Percentiles rank a stretch among this genome's conserved stretches.
These are phyloP conservation scores for Momotus momota DNA, from an alignment of 2,797 vertebrate genomes.

Conservation along the genomic window DNA sequence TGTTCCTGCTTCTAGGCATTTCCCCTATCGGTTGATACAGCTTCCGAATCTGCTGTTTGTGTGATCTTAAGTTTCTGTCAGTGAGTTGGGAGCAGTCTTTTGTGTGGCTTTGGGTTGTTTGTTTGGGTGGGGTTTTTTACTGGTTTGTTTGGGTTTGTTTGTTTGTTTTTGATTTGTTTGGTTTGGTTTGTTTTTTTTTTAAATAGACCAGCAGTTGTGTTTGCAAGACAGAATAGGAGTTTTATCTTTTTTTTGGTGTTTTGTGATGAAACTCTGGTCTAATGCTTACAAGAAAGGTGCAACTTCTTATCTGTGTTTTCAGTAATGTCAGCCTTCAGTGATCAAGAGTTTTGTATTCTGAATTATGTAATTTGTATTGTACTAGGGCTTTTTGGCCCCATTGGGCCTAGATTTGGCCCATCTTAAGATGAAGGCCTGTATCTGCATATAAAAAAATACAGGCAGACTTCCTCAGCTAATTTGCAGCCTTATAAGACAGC, in stretches of 20 bases:
- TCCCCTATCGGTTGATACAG: neutral
- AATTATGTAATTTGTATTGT: neutral
- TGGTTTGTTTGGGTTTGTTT: neutral
- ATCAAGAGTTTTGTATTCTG: neutral
- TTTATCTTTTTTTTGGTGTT: neutral
- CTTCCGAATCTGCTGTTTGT: neutral
- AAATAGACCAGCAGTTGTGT: neutral
- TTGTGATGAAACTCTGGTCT: neutral
- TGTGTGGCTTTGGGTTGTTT: neutral
- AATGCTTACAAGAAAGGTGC: neutral
- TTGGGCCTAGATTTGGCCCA: neutral
- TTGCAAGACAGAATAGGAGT: neutral
- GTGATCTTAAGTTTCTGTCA: neutral
- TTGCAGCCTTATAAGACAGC: neutral
- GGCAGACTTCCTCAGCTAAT: neutral
- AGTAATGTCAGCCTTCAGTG: neutral
- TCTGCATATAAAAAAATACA: neutral
- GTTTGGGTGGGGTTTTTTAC: neutral
- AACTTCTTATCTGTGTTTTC: neutral
- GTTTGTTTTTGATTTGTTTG: neutral
- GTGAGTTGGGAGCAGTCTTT: neutral
- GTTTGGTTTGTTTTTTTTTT: neutral
- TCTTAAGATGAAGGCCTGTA: neutral
- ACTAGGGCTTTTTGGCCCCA: neutral
- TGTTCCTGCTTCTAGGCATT: neutral